phyloP scores from a whole-genome alignment of 2,113 vertebrate genomes.

The Noctilio leporinus region DNA sequence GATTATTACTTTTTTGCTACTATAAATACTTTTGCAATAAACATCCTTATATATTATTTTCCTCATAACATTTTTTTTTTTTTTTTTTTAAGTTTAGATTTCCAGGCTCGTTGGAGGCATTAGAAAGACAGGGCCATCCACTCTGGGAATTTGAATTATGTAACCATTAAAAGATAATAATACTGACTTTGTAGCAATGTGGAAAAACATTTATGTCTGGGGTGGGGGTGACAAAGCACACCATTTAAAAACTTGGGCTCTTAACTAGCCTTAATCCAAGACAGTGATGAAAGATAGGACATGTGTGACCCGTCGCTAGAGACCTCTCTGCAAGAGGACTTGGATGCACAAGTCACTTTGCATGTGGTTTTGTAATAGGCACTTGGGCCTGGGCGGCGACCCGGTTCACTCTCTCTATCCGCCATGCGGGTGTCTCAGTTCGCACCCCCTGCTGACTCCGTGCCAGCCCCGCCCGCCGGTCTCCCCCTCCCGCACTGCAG shows the following conservation, averaged over 20 bases:
- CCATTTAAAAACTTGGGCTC: not conserved
- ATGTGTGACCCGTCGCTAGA: not conserved
- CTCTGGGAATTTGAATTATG: not conserved
- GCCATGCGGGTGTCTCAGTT: not conserved
- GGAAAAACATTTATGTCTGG: not conserved
- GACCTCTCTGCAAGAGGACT: not conserved
- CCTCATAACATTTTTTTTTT: not conserved
- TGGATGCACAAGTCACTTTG: not conserved
- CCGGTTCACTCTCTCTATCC: not conserved
- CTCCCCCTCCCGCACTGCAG: not conserved
- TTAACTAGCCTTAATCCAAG: not conserved
- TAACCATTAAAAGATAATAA: constrained; percentile 27
- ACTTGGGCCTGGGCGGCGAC: too few relatives aligned
- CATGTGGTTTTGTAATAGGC: not conserved
- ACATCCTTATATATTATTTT: constrained; percentile 35
- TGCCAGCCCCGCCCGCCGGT: too few relatives aligned
- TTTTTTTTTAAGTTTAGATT: constrained; percentile 13
- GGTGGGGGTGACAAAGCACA: not conserved
- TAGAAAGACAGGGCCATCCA: not conserved
- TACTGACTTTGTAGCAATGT: not conserved
- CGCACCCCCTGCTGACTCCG: not conserved
- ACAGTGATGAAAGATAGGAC: not conserved
- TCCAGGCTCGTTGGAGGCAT: constrained; percentile 11
- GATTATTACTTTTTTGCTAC: constrained; percentile 38
- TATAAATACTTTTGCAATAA: constrained; percentile 58